These are phyloP conservation scores for Telenomus remus DNA, from an alignment of 1,140 invertebrate genomes.

Conservation along the genomic window DNA sequence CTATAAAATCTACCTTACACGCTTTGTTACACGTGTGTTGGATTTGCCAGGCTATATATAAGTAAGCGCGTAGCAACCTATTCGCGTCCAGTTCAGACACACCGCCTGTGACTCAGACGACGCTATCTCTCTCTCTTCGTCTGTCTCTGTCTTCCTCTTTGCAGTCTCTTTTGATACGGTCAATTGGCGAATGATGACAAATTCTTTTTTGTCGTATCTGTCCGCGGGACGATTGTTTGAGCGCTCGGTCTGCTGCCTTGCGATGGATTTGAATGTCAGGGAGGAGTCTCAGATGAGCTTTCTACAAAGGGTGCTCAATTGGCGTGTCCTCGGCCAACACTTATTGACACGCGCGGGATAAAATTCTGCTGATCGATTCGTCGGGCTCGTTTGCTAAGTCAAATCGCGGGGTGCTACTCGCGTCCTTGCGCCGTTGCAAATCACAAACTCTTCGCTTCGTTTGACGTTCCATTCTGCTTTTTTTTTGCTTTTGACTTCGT, in stretches of 20 bases:
- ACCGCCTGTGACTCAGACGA: constrained; percentile 31
- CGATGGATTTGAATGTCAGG: too few species aligned
- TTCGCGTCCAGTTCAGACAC: constrained; percentile 32
- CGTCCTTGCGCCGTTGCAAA: constrained; percentile 10
- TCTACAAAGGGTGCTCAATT: too few species aligned
- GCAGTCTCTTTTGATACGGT: background rate
- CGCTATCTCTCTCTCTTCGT: constrained; percentile 3
- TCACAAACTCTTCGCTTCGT: too few species aligned
- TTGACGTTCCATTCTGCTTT: too few species aligned
- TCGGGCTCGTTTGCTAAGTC: constrained; percentile 28
- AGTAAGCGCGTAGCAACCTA: constrained; percentile 35
- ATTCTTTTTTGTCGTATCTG: background rate
- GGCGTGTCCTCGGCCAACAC: constrained; percentile 31
- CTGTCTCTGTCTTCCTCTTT: background rate
- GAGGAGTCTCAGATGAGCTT: too few species aligned
- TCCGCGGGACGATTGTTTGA: too few species aligned
- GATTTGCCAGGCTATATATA: constrained; percentile 25
- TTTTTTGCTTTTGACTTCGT: too few species aligned
- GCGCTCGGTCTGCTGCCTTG: too few species aligned
- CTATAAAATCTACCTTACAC: constrained; percentile 14
- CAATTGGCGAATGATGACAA: background rate
- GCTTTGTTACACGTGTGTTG: constrained; percentile 25
- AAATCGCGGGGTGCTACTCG: constrained; percentile 6
- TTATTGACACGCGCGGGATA: constrained; percentile 39
- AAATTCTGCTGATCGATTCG: constrained; percentile 44